Percentiles rank a stretch among this genome's conserved stretches.
phyloP scores from a whole-genome alignment of 2,888 invertebrate species.

The Oxytorus armatus region DNA sequence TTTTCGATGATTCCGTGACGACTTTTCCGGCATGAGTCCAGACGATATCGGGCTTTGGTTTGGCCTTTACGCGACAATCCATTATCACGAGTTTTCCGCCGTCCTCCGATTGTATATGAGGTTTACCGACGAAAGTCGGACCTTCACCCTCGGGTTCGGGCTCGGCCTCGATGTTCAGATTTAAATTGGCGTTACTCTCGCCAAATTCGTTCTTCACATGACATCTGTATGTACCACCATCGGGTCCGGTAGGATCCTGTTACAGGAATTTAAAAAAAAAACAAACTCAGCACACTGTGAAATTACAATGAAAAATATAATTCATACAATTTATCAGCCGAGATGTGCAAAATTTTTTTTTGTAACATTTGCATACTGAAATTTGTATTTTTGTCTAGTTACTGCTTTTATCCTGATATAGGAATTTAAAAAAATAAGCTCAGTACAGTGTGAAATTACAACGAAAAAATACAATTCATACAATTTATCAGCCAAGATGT shows the following conservation, averaged over 20 bases:
- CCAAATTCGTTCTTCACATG: constrained; percentile 98
- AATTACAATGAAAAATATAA: too few relatives aligned
- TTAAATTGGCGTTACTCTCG: constrained; percentile 98
- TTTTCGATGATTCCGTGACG: constrained; percentile 92
- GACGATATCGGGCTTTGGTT: constrained; percentile 91
- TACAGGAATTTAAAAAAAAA: constrained; percentile 65
- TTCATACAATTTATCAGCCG: too few relatives aligned
- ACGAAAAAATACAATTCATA: too few relatives aligned
- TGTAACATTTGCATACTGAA: too few relatives aligned
- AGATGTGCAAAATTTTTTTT: too few relatives aligned
- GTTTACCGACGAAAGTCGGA: constrained; percentile 97
- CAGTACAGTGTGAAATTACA: too few relatives aligned
- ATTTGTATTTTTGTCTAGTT: too few relatives aligned
- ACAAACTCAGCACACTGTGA: too few relatives aligned
- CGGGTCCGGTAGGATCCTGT: constrained; percentile 92
- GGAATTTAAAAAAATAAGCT: too few relatives aligned
- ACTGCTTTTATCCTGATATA: too few relatives aligned
- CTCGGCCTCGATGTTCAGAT: constrained; percentile 98
- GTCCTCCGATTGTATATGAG: constrained; percentile 93
- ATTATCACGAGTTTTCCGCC: constrained; percentile 94
- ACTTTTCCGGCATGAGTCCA: constrained; percentile 94
- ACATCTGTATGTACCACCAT: constrained; percentile 96
- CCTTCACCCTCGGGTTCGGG: constrained; percentile 97
- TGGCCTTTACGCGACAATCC: constrained; percentile 94
- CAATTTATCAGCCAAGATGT: too few relatives aligned